These are phyloP conservation scores for Seira musarum DNA, from an alignment of 2,888 invertebrate species.

Conservation along the genomic window DNA sequence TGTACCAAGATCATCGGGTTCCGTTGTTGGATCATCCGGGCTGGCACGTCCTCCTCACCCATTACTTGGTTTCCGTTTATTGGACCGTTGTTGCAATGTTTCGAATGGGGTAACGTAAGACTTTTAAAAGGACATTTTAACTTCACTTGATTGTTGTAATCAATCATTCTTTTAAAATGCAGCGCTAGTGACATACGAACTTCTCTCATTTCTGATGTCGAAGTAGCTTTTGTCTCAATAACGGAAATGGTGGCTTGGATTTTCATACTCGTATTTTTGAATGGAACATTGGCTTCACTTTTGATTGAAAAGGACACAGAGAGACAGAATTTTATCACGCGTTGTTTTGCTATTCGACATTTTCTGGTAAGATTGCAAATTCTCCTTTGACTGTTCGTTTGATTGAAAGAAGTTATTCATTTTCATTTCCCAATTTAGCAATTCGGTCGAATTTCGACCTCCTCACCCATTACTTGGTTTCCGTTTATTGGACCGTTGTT, in stretches of 20 bases:
- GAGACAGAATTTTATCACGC: slow-evolving; percentile 58
- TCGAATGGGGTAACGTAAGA: slow-evolving; percentile 61
- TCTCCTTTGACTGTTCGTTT: neutral
- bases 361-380: slow-evolving; percentile 56
- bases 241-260: slow-evolving; percentile 66
- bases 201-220: slow-evolving; percentile 43
- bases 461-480: slow-evolving; percentile 61
- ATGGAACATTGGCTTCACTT: slow-evolving; percentile 64
- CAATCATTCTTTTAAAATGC: neutral
- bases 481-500: slow-evolving; percentile 64
- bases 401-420: neutral
- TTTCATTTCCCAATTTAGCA: slow-evolving; percentile 22
- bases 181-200: slow-evolving; percentile 62
- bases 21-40: slow-evolving; percentile 41
- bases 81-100: slow-evolving; percentile 62
- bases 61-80: slow-evolving; percentile 65
- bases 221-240: slow-evolving; percentile 56
- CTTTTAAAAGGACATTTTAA: neutral
- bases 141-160: neutral
- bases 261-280: slow-evolving; percentile 60
- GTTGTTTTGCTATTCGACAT: slow-evolving; percentile 63
- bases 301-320: slow-evolving; percentile 68
- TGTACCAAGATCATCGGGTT: neutral
- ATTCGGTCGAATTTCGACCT: slow-evolving; percentile 44
- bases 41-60: slow-evolving; percentile 53